Conservation (phyloP, 2,888 invertebrate genomes). For the Melanchra persicariae region DNA sequence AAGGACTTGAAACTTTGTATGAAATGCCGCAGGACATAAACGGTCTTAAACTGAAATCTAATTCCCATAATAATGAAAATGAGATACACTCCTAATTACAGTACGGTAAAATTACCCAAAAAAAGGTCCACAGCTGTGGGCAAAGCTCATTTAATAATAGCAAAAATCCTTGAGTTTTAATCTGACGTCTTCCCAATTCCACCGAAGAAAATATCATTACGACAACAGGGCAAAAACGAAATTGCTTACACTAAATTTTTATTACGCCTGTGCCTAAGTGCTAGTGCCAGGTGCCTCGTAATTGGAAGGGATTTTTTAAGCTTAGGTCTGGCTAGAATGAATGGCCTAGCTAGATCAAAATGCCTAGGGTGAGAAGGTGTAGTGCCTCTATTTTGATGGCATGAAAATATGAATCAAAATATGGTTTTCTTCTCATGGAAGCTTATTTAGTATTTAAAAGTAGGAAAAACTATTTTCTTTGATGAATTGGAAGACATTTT, state of each 20-base stretch:
- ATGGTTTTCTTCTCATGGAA: too few relatives aligned
- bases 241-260: conserved; percentile 43
- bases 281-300: conserved; percentile 27
- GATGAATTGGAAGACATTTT: too few relatives aligned
- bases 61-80: conserved; percentile 7
- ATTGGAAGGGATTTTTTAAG: conserved; percentile 32
- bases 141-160: conserved; percentile 32
- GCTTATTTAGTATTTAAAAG: too few relatives aligned
- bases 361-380: too few relatives aligned
- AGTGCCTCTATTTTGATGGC: too few relatives aligned
- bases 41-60: not conserved
- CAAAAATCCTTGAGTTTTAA: conserved; percentile 25
- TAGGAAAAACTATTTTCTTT: too few relatives aligned
- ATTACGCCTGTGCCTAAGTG: conserved; percentile 20
- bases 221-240: conserved; percentile 27
- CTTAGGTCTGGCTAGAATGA: conserved; percentile 6
- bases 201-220: conserved; percentile 23
- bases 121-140: conserved; percentile 5
- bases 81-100: not conserved
- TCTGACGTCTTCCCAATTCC: conserved; percentile 7
- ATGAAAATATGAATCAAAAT: too few relatives aligned
- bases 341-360: conserved; percentile 10
- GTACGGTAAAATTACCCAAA: not conserved
- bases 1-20: too few relatives aligned
- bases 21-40: too few relatives aligned